A percentile compares a stretch with the other conserved stretches of the same genome.
These are phyloP conservation scores for Procavia capensis DNA, from an alignment of 2,113 vertebrate genomes.

Conservation along the genomic window DNA sequence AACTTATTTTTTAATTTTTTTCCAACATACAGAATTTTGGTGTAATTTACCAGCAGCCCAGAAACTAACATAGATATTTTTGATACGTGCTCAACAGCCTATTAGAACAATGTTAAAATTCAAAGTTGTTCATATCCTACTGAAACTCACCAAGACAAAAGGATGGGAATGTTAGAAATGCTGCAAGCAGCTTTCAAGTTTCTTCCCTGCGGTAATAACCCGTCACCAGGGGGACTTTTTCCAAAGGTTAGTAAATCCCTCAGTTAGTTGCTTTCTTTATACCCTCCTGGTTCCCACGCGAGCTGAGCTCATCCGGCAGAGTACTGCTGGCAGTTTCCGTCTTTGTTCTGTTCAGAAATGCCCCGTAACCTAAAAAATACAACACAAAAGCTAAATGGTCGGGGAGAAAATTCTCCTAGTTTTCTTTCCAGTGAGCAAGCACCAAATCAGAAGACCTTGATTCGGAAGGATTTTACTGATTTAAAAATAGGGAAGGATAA, in stretches of 20 bases:
- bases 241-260: constrained; percentile 37
- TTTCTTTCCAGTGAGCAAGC: constrained; percentile 39
- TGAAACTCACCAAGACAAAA: constrained; percentile 24
- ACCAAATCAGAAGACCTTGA: background rate
- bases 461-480: background rate
- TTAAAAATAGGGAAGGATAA: background rate
- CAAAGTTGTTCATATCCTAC: background rate
- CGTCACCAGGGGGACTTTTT: constrained; percentile 58
- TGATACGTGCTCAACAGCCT: background rate
- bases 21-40: constrained; percentile 24
- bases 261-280: background rate
- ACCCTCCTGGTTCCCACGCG: background rate
- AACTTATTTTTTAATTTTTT: background rate
- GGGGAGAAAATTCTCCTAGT: background rate
- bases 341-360: background rate
- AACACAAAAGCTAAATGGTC: background rate
- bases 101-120: background rate
- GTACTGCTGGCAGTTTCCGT: background rate
- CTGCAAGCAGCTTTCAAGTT: constrained; percentile 25
- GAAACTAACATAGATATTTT: constrained; percentile 7
- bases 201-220: constrained; percentile 3
- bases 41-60: background rate
- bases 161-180: constrained; percentile 29
- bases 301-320: background rate
- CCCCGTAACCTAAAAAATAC: background rate